These are phyloP conservation scores for Numenius phaeopus DNA, from an alignment of 2,797 vertebrate species.

Conservation along the genomic window DNA sequence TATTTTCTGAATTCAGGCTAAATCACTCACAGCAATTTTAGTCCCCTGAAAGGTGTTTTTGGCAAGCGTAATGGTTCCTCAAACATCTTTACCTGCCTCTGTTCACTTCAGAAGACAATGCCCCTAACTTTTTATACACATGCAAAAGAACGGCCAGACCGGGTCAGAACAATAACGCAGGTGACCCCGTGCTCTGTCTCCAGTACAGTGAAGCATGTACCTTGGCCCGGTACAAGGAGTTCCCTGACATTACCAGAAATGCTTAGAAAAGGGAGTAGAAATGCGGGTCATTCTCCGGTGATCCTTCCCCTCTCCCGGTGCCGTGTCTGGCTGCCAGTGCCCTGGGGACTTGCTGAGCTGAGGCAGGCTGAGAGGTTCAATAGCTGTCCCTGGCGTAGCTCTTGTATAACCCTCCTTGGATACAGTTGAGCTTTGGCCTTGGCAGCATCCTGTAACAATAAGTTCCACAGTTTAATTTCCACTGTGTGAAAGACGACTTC, in stretches of 20 bases:
- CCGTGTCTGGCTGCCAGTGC: background rate
- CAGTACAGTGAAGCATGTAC: background rate
- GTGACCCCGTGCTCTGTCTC: background rate
- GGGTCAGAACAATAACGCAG: slow-evolving; percentile 2
- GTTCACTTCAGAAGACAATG: slow-evolving; percentile 7
- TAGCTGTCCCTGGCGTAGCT: background rate
- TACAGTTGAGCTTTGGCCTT: background rate
- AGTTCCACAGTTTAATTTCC: slow-evolving; percentile 17
- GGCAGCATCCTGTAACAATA: slow-evolving; percentile 20
- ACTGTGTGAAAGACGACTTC: slow-evolving; percentile 56
- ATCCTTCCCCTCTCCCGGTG: background rate
- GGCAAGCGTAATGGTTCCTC: background rate
- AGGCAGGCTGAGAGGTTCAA: background rate
- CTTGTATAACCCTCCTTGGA: background rate
- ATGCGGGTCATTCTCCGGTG: background rate
- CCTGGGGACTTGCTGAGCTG: background rate
- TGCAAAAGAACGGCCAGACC: background rate
- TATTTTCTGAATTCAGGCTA: background rate
- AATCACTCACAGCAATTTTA: background rate
- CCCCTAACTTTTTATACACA: background rate
- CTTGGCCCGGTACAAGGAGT: background rate
- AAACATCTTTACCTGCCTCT: background rate
- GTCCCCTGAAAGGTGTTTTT: background rate
- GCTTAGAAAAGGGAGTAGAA: background rate
- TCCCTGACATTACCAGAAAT: slow-evolving; percentile 37